These are phyloP conservation scores for Anhinga rufa DNA, from an alignment of 2,113 vertebrate genomes.

Conservation along the genomic window DNA sequence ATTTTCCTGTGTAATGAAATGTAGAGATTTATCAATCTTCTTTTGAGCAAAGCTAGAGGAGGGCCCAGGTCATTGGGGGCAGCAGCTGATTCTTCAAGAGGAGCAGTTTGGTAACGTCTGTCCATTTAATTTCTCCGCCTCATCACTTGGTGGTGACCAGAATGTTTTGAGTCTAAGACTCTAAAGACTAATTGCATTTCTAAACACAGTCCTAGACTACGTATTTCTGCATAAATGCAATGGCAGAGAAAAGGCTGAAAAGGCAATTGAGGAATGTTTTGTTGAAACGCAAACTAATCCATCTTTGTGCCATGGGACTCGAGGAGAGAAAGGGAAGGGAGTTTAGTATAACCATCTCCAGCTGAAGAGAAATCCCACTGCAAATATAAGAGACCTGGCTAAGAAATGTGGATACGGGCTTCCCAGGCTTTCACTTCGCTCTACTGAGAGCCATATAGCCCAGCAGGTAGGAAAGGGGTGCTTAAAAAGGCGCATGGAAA, in stretches of 20 bases:
- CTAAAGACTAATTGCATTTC: background rate
- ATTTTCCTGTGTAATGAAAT: background rate
- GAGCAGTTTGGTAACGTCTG: background rate
- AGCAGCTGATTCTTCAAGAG: background rate
- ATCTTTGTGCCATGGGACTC: background rate
- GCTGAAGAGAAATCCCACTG: background rate
- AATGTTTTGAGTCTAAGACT: background rate
- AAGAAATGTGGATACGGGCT: background rate
- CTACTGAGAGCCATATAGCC: background rate
- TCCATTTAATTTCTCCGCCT: background rate
- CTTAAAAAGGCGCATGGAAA: background rate
- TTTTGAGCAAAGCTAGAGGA: background rate
- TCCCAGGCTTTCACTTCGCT: background rate
- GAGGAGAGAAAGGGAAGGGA: background rate
- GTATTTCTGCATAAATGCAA: background rate
- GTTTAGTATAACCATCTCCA: background rate
- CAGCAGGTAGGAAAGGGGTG: background rate
- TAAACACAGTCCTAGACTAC: background rate
- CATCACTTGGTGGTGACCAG: background rate
- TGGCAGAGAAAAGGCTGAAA: background rate
- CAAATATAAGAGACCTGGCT: background rate
- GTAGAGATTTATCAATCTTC: background rate
- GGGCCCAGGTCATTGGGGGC: background rate
- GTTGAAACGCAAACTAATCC: background rate
- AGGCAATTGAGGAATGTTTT: background rate